Conservation (phyloP, 2,113 vertebrate species). For the Pluvialis apricaria region DNA sequence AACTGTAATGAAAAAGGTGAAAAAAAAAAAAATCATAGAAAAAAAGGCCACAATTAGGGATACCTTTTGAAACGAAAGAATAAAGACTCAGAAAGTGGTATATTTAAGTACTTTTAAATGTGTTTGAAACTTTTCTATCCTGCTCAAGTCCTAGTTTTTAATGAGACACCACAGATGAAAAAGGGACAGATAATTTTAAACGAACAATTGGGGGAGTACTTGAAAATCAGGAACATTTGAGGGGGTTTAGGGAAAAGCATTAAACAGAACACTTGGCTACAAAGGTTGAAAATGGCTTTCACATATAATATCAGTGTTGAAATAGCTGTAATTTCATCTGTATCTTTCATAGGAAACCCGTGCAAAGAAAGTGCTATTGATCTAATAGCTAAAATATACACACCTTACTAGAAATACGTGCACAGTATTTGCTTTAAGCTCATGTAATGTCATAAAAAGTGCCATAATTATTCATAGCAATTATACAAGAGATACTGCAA, state of each 20-base stretch:
- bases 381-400: background rate
- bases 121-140: constrained; percentile 55
- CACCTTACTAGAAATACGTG: background rate
- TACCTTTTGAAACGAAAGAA: constrained; percentile 49
- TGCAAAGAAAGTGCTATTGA: background rate
- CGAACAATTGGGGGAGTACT: constrained; percentile 48
- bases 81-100: constrained; percentile 60
- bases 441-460: background rate
- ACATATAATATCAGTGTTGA: background rate
- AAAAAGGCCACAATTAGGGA: constrained; percentile 55
- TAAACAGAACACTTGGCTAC: constrained; percentile 27
- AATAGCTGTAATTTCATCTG: constrained; percentile 21
- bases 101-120: constrained; percentile 48
- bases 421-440: background rate
- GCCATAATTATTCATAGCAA: background rate
- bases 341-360: background rate
- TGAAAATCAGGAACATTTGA: constrained; percentile 58
- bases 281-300: constrained; percentile 30
- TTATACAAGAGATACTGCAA: background rate
- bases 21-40: background rate
- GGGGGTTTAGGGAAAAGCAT: constrained; percentile 6
- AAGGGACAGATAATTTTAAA: constrained; percentile 48
- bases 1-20: constrained; percentile 19
- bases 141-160: constrained; percentile 62
- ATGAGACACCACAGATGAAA: constrained; percentile 63